Evolutionary conservation across 2,113 vertebrate genomes (phyloP), one percentile per base, ranked within the genome.

Genomic region (Pelmatolapia mariae): DNA sequence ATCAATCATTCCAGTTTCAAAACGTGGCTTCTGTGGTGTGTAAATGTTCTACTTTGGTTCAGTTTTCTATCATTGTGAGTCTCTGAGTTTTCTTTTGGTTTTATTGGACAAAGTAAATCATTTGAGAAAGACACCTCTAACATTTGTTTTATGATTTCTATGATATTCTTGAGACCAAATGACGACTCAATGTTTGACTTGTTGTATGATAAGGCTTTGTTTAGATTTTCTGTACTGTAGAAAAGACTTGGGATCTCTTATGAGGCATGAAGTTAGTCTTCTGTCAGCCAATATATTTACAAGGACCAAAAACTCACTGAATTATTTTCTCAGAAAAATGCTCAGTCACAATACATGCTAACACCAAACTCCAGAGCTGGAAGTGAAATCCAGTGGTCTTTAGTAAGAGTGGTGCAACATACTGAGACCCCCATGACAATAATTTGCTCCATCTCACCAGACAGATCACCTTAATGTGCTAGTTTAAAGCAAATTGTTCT

Each of bases 371-470:
- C 11, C 79, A 45, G 5, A 81, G 43, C 82, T 86, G 45, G 40
- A 73, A 91, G 87, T 66, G 79, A 88, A 92, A 94, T 93, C 82
- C 88, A 92, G 91, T 78, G 68, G 84, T 89, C 80, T 93, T 86
- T 61, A 82, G 45, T 90, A 38, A 86, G 80, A 61, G 52, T 54
- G 53, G 68, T 90, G 82, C 86, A 91, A 90, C 88, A 87, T 88
- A 78, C 79, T 80, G 87, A 93, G 66, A 82, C 81, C 66, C 29
- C 86, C 13, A 50, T 3, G 63, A 90, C 86, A 93, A 90, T 90
- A 43, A 83, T 68, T 91, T 91, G 57, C 57, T 31, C 78, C 89
- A 89, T 87, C 90, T 81, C 78, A 82, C 50, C 45, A 33, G 83
- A 89, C 78, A 84, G 80, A 92, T 92, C 84, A 57, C 86, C 71